A percentile compares a stretch with the other conserved stretches of the same genome.
Evolutionary conservation across 2,113 vertebrate genomes (phyloP).

Genomic region (Lethenteron reissneri): DNA sequence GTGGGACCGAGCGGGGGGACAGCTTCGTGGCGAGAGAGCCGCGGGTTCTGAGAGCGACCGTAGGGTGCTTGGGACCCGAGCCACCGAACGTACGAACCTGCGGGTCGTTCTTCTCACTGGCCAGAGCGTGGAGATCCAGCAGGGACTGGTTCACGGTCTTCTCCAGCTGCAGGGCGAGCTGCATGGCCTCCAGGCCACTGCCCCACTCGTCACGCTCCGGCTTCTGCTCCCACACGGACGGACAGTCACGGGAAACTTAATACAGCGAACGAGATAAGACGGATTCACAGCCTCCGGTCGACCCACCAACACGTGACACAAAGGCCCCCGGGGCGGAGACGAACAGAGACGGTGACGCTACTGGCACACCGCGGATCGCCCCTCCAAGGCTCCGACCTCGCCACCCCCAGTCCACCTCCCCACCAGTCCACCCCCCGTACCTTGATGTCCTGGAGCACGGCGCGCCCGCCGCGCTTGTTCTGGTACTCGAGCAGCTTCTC

Average conservation of each 20-base stretch:
- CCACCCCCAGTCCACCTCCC: not conserved
- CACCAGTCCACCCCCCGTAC: not conserved
- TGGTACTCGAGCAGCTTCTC: constrained; percentile 16
- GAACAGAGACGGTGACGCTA: too few relatives aligned
- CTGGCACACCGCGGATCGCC: too few relatives aligned
- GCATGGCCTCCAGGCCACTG: constrained; percentile 37
- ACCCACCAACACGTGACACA: too few relatives aligned
- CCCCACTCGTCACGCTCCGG: constrained; percentile 41
- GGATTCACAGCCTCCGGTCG: too few relatives aligned
- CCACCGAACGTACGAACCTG: constrained; percentile 28
- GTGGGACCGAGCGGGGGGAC: too few relatives aligned
- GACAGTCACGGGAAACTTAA: too few relatives aligned
- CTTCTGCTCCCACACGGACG: constrained; percentile 16
- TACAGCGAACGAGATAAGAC: too few relatives aligned
- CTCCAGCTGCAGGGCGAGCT: constrained; percentile 39
- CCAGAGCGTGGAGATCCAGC: constrained; percentile 38
- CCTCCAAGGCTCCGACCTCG: too few relatives aligned
- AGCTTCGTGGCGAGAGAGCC: too few relatives aligned
- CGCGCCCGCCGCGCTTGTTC: constrained; percentile 16
- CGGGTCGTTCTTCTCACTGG: constrained; percentile 24
- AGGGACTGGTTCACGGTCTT: constrained; percentile 44
- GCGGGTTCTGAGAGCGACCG: too few relatives aligned
- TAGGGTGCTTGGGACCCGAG: too few relatives aligned
- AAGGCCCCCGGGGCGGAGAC: too few relatives aligned
- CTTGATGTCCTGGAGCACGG: constrained; percentile 14